A percentile compares a stretch with the other conserved stretches of the same genome.
phyloP scores from a whole-genome alignment of 2,113 vertebrate species.

The Eretmochelys imbricata region DNA sequence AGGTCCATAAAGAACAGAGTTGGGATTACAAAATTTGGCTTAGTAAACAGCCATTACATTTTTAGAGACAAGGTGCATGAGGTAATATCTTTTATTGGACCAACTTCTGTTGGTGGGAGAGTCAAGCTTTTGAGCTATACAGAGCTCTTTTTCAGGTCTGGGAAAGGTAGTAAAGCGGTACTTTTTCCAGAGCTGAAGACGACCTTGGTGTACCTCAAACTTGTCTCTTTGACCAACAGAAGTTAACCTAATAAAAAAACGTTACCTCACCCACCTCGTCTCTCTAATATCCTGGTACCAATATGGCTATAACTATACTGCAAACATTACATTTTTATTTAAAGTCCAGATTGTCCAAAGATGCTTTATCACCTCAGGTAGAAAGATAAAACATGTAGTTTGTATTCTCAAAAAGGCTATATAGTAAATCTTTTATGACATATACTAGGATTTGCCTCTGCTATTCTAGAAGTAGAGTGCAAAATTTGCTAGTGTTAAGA shows the following conservation, averaged over 20 bases:
- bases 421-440: not conserved
- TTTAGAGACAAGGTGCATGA: not conserved
- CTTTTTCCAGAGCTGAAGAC: not conserved
- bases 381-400: not conserved
- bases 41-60: not conserved
- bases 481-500: not conserved
- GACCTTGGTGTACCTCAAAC: not conserved
- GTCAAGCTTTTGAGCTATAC: not conserved
- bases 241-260: not conserved
- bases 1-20: not conserved
- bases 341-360: not conserved
- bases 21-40: not conserved
- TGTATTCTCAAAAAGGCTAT: not conserved
- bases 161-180: not conserved
- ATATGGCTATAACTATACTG: not conserved
- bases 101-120: not conserved
- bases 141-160: too few relatives aligned
- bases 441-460: not conserved
- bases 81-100: not conserved
- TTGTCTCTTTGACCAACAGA: not conserved
- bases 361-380: not conserved
- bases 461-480: not conserved
- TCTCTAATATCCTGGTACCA: too few relatives aligned
- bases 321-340: not conserved
- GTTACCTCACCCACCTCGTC: not conserved